Evolutionary conservation across 2,113 vertebrate genomes (phyloP), one percentile per base, ranked within the genome.

Genomic region (Odontophorus gujanensis): DNA sequence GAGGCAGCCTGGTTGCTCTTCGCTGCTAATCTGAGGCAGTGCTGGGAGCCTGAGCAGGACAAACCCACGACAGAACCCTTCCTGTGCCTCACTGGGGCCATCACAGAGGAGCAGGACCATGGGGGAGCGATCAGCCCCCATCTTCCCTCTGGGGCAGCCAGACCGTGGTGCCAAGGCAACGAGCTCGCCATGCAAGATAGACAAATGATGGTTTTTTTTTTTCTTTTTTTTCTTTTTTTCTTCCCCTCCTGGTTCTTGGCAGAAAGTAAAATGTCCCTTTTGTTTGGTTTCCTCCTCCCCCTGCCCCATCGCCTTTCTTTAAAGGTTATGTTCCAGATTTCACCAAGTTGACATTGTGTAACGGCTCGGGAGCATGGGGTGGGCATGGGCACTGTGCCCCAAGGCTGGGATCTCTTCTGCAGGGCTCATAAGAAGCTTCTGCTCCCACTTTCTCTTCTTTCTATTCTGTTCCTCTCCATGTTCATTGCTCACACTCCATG

Each of bases 221-320:
- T 26, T 7, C 25, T 51, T 17, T 38, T 30, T 40, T 50, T 67
- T 22, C 24, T 58, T 53, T 82, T 36, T 13, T 13, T 13, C 28
- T 90, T 89, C 55, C 81, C 58, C 88, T 95, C 90, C 87, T 94
- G 90, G 24, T 73, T 96, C 95, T 96, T 97, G 95, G 96, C 96
- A 97, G 94, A 90, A 94, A 96, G 87, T 86, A 95, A 97, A 97
- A 95, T 93, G 95, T 91, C 91, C 90, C 92, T 95, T 97, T 96
- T 97, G 95, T 97, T 96, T 90, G 85, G 65, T 65, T 95, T 86
- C 76, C 93, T 95, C 95, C 94, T 91, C 95, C 94, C 91, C 69
- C 94, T 95, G 79, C 76, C 93, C 93, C 92, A 68, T 86, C 0
- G 85, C 93, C 62, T 90, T 95, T 91, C 80, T 95, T 94, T 79